Base-by-base conservation (phyloP, 37 sponge, comb jelly and placozoan genomes). In the Halichondria panicea region DNA sequence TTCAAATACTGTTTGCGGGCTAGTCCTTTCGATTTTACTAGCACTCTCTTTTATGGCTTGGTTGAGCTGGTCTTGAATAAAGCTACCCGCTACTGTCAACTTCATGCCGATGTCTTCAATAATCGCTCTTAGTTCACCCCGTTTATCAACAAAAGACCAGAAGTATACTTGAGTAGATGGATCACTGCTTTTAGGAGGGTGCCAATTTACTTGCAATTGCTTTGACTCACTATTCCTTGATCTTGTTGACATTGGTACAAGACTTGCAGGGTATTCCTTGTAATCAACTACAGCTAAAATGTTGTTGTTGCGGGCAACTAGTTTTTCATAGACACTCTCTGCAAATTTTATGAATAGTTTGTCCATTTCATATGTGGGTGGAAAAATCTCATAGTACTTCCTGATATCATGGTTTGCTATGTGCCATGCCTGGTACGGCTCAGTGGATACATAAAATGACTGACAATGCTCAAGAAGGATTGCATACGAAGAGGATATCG, bases 401-500 rank as follows among this genome's bases (percentile, higher is more conserved):
- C 6, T 40, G 25, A 32, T 18, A 22, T 33, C 63, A 28, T 0
- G n/a, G 40, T 37, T 19, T 1, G 68, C 24, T 18, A 25, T 39
- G 25, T 3, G 27, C 1, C 15, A 13, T 11, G 8, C 32, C 1
- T 0, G 2, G n/a, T 43, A 64, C 0, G 0, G 53, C 3, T 37
- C 37, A 32, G 15, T 0, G 1, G 70, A n/a, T 18, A 41, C 1
- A 43, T 28, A 45, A 55, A 65, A 34, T 27, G 45, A 27, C 0
- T 58, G 19, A 52, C 21, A 21, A 21, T 57, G 0, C 7, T 28
- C 28, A 15, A 89, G 64, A 46, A 89, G 74, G 0, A 46, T 3
- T n/a, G 60, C 62, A 67, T 84, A 89, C 22, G 90, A 86, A n/a
- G 85, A 41, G 0, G 70, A 11, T 76, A 79, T 83, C 2, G 71